Conservation (phyloP, 2,888 invertebrate genomes). For the Oeneis ivallda region DNA sequence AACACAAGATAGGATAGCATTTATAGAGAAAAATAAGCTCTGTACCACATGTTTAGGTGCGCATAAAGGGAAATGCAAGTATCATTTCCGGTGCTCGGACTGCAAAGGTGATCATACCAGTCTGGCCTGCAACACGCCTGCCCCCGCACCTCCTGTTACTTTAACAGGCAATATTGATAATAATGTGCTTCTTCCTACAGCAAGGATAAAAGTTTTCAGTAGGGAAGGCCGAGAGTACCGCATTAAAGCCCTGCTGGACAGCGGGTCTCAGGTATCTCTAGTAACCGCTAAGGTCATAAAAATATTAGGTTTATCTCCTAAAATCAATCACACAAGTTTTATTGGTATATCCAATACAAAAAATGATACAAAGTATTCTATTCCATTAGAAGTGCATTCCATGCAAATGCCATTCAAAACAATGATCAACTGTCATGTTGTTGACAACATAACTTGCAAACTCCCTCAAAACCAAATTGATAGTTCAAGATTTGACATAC, state of each 20-base stretch:
- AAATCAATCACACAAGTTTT: background rate
- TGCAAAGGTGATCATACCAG: background rate
- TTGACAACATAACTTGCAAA: background rate
- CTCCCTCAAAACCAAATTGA: conserved; percentile 1
- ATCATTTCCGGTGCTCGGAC: background rate
- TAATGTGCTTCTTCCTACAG: conserved; percentile 1
- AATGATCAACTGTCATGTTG: conserved; percentile 2
- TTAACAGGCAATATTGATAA: conserved; percentile 3
- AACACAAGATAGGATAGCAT: background rate
- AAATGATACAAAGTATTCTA: background rate
- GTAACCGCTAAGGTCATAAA: background rate
- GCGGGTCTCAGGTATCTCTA: background rate
- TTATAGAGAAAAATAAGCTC: background rate
- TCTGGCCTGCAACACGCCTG: background rate
- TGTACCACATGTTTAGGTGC: background rate
- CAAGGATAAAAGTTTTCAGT: conserved; percentile 3
- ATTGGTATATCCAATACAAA: conserved; percentile 4
- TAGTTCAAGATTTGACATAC: background rate
- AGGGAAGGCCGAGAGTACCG: background rate
- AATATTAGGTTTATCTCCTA: conserved; percentile 7
- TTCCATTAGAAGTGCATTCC: conserved; percentile 2
- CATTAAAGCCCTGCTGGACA: background rate
- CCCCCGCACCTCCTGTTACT: background rate
- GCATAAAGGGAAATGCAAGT: background rate
- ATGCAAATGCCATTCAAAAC: background rate